A percentile compares a stretch with the other conserved stretches of the same genome.
These are phyloP conservation scores for Andricus curvator DNA, from an alignment of 2,888 invertebrate species.

Conservation along the genomic window DNA sequence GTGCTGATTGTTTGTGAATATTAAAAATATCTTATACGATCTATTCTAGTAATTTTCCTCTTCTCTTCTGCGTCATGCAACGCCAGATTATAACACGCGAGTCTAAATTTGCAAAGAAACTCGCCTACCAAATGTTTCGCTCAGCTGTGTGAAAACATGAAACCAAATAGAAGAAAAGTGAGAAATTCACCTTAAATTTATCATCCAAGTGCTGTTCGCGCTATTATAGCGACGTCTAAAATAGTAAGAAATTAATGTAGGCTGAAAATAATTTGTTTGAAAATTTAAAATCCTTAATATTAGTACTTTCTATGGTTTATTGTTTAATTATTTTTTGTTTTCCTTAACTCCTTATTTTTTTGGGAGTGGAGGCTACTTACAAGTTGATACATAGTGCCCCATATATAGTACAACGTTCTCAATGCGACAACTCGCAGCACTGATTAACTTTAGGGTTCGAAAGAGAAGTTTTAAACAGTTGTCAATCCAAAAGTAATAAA, in stretches of 20 bases:
- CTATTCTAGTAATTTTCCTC: constrained; percentile 23
- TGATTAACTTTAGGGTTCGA: too few species aligned
- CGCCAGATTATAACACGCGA: neutral
- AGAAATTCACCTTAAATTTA: neutral
- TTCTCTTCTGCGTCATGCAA: constrained; percentile 7
- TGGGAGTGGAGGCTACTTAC: too few species aligned
- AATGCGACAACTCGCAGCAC: too few species aligned
- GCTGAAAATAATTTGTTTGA: too few species aligned
- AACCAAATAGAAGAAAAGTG: neutral
- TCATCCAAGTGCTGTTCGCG: neutral
- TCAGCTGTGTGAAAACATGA: neutral
- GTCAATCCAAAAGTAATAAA: too few species aligned
- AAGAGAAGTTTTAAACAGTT: too few species aligned
- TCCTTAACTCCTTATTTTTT: too few species aligned
- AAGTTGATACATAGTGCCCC: too few species aligned
- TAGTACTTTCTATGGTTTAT: too few species aligned
- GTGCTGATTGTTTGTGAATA: neutral
- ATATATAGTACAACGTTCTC: too few species aligned
- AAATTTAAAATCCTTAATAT: too few species aligned
- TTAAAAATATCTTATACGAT: constrained; percentile 20
- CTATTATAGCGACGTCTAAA: neutral
- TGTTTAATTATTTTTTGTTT: too few species aligned
- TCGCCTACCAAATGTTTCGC: neutral
- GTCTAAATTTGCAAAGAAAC: constrained; percentile 9
- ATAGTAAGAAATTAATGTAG: neutral